These are phyloP conservation scores for Melanotaenia nigrans DNA, from an alignment of 2,797 vertebrate genomes.

Conservation along the genomic window DNA sequence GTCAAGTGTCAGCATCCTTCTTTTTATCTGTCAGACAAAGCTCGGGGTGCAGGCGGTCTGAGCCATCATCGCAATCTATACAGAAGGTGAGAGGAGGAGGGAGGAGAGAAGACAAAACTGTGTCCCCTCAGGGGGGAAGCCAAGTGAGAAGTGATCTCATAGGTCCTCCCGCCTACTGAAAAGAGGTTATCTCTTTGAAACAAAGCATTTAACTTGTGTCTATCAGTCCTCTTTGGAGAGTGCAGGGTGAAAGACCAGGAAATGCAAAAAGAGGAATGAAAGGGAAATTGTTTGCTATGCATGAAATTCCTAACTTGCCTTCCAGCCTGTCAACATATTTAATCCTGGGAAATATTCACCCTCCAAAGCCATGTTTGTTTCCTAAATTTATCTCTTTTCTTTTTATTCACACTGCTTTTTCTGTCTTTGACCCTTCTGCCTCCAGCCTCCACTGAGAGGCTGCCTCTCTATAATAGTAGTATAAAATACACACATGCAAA, in stretches of 20 bases:
- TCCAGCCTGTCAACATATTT: slow-evolving; percentile 40
- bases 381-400: slow-evolving; percentile 30
- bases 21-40: slow-evolving; percentile 50
- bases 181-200: slow-evolving; percentile 64
- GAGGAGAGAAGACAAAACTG: slow-evolving; percentile 16
- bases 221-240: slow-evolving; percentile 39
- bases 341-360: slow-evolving; percentile 58
- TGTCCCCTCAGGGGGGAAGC: slow-evolving; percentile 27
- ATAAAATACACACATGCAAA: slow-evolving; percentile 6
- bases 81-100: slow-evolving; percentile 34
- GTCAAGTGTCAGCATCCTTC: slow-evolving; percentile 60
- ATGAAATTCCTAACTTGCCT: slow-evolving; percentile 54
- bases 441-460: slow-evolving; percentile 19
- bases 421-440: slow-evolving; percentile 32
- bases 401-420: slow-evolving; percentile 9
- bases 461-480: slow-evolving; percentile 9
- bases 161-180: slow-evolving; percentile 47
- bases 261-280: slow-evolving; percentile 26
- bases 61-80: slow-evolving; percentile 52
- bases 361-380: slow-evolving; percentile 41
- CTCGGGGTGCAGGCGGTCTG: slow-evolving; percentile 36
- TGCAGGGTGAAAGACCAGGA: slow-evolving; percentile 19
- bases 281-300: slow-evolving; percentile 49
- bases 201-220: slow-evolving; percentile 59
- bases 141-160: slow-evolving; percentile 53